A percentile compares a stretch with the other conserved stretches of the same genome.
Conservation (phyloP, 2,888 invertebrate genomes). For the Tetragnatha montana region DNA sequence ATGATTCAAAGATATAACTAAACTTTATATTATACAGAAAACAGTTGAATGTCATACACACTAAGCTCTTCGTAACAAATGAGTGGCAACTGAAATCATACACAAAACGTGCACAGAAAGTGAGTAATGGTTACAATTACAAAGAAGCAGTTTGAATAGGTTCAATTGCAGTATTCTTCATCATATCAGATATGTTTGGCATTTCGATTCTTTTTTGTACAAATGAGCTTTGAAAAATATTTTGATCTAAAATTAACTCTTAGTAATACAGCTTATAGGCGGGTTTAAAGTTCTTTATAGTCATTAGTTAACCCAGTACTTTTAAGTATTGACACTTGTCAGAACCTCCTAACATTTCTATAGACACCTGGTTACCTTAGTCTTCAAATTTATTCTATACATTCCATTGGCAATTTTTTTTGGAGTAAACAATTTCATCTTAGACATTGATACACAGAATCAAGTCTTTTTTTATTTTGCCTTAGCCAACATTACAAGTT, state of each 20-base stretch:
- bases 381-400: too few relatives aligned
- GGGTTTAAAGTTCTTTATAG: not conserved
- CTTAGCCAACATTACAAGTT: too few relatives aligned
- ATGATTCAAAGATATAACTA: conserved; percentile 45
- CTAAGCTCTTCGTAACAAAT: conserved; percentile 61
- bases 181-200: not conserved
- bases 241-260: not conserved
- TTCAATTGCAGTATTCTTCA: not conserved
- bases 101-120: not conserved
- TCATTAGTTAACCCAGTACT: too few relatives aligned
- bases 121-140: not conserved
- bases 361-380: too few relatives aligned
- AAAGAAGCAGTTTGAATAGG: not conserved
- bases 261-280: not conserved
- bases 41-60: conserved; percentile 43
- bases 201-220: not conserved
- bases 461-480: too few relatives aligned
- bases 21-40: conserved; percentile 50
- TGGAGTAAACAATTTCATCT: too few relatives aligned
- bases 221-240: not conserved
- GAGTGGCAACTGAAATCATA: conserved; percentile 18
- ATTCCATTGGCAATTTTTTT: too few relatives aligned
- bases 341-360: too few relatives aligned
- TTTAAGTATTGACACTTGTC: too few relatives aligned
- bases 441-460: too few relatives aligned